A percentile compares a stretch with the other conserved stretches of the same genome.
Evolutionary conservation across 2,113 vertebrate species (phyloP).

Genomic region (Campylomormyrus tamandua): DNA sequence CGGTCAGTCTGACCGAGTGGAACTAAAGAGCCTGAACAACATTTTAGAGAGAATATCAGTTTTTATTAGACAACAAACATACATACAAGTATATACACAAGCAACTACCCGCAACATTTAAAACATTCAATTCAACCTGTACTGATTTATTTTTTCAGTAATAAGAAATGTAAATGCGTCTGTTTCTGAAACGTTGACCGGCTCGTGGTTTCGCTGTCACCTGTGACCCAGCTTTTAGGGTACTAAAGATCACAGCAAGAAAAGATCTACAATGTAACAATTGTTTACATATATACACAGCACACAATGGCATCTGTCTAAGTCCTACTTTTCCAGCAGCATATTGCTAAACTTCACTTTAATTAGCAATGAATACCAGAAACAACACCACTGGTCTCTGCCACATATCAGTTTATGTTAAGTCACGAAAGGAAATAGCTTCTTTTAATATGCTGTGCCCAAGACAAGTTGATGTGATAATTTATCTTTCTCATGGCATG

Average conservation of each 20-base stretch:
- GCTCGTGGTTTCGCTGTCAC: not conserved
- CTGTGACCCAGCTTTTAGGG: not conserved
- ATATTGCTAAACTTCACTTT: not conserved
- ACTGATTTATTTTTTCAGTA: not conserved
- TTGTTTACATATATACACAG: not conserved
- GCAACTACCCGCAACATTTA: not conserved
- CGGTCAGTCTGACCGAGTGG: not conserved
- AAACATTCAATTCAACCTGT: not conserved
- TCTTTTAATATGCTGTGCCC: not conserved
- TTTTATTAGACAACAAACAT: not conserved
- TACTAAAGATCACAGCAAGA: not conserved
- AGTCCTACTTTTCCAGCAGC: not conserved
- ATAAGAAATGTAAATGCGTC: not conserved
- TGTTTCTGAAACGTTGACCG: not conserved
- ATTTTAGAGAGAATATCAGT: not conserved
- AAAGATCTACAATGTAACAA: not conserved
- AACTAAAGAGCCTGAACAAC: not conserved
- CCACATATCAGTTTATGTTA: not conserved
- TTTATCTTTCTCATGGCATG: not conserved
- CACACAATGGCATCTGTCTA: not conserved
- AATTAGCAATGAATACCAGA: not conserved
- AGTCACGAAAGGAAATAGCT: not conserved
- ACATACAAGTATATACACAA: not conserved
- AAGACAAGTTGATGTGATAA: not conserved
- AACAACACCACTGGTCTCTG: not conserved